These are phyloP conservation scores for Mormyrops boulengeri DNA, from an alignment of 2,797 vertebrate genomes.

Conservation along the genomic window DNA sequence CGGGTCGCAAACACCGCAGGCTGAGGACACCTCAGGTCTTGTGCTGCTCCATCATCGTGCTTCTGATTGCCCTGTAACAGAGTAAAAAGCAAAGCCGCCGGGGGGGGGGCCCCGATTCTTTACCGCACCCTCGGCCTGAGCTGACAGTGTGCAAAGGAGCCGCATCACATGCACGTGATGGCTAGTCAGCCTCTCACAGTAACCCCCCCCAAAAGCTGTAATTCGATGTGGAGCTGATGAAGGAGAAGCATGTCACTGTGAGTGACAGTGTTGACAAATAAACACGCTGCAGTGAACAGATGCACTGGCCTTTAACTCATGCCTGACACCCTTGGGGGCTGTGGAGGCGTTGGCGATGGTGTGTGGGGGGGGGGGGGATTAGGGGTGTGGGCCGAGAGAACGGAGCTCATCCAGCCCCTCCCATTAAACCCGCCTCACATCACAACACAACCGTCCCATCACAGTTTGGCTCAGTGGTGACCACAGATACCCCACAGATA, in stretches of 20 bases:
- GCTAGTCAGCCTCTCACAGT: constrained; percentile 1
- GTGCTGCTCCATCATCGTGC: not conserved
- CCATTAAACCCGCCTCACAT: not conserved
- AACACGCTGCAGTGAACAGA: too few species aligned
- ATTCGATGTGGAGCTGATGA: not conserved
- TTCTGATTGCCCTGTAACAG: not conserved
- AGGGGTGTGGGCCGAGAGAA: not conserved
- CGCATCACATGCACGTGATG: not conserved
- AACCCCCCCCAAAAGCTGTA: not conserved
- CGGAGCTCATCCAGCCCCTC: not conserved
- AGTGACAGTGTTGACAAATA: not conserved
- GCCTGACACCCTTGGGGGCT: not conserved
- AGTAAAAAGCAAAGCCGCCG: not conserved
- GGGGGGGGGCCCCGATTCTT: too few species aligned
- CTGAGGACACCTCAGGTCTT: not conserved
- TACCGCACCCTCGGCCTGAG: not conserved
- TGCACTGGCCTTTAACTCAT: not conserved
- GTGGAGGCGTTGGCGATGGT: not conserved
- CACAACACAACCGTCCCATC: not conserved
- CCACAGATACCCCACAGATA: not conserved
- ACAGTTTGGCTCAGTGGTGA: not conserved
- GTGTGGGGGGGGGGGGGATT: not conserved
- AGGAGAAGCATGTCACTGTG: not conserved
- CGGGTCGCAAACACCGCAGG: not conserved
- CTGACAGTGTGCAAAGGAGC: not conserved